Conservation (phyloP, 1,140 invertebrate species). For the Nasonia giraulti region DNA sequence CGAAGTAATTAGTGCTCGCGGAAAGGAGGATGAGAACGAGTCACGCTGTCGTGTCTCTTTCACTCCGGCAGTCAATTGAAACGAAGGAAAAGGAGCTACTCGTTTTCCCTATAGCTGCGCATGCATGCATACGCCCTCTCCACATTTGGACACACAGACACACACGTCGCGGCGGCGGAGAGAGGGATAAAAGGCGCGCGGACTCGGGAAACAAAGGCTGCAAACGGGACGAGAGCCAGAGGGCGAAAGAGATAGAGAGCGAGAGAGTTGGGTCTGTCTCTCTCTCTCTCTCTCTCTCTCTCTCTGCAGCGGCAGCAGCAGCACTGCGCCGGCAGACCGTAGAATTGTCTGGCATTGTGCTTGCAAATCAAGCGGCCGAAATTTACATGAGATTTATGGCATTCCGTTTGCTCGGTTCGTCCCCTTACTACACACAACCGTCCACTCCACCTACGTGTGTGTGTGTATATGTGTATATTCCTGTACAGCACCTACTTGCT, state of each 20-base stretch:
- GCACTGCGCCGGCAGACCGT: conserved; percentile 59
- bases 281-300: background rate
- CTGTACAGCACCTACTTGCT: background rate
- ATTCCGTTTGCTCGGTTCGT: conserved; percentile 65
- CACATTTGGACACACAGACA: background rate
- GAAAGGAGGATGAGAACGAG: conserved; percentile 1
- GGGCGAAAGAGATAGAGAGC: background rate
- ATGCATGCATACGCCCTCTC: background rate
- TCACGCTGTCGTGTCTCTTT: background rate
- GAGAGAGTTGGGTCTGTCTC: background rate
- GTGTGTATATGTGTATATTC: background rate
- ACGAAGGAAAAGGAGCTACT: conserved; percentile 13
- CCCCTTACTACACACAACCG: conserved; percentile 27
- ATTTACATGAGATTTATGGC: conserved; percentile 73
- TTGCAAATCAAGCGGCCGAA: conserved; percentile 72
- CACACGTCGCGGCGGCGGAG: background rate
- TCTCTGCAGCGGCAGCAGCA: conserved; percentile 36
- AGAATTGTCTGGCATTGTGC: conserved; percentile 71
- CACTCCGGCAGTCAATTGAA: conserved; percentile 23
- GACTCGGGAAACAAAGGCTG: conserved; percentile 17
- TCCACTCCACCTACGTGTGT: background rate
- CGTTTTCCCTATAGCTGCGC: background rate
- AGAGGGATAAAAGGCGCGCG: conserved; percentile 20
- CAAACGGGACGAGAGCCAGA: background rate
- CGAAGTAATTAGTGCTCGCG: conserved; percentile 10